These are phyloP conservation scores for Epizoanthus ramosus DNA, from an alignment of 92 coral and sea anemone genomes.

Conservation along the genomic window DNA sequence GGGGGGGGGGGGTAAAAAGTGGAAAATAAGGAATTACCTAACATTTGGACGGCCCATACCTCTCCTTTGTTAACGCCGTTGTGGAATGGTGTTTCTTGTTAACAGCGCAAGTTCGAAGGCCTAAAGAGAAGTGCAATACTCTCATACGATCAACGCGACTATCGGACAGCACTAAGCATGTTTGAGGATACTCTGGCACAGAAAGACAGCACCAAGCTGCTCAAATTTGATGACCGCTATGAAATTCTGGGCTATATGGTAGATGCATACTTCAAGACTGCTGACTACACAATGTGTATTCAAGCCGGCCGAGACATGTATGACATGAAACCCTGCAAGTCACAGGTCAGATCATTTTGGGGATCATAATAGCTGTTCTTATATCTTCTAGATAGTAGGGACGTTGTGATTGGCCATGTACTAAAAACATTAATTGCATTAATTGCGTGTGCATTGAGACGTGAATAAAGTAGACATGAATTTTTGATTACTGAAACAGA, in stretches of 20 bases:
- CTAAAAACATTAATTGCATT: no score
- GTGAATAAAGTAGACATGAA: no score
- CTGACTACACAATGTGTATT: not conserved
- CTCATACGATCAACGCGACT: not conserved
- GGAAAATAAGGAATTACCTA: no score
- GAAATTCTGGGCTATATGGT: not conserved
- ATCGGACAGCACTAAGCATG: not conserved
- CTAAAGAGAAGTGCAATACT: not conserved
- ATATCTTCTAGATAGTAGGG: no score
- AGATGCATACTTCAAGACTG: not conserved
- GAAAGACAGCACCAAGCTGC: not conserved
- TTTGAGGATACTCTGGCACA: not conserved
- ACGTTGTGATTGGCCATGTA: no score
- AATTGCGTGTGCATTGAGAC: no score
- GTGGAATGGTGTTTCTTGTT: not conserved
- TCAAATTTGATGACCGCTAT: not conserved
- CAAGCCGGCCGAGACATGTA: not conserved
- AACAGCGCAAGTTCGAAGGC: not conserved
- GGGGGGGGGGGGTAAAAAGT: no score
- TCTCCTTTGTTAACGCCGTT: not conserved
- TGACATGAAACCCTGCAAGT: slow-evolving; percentile 13
- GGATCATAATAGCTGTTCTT: no score
- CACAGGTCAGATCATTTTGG: not conserved
- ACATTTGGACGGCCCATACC: not conserved
- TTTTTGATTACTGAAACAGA: no score